These are phyloP conservation scores for Drosophila anomelani DNA, from an alignment of 2,888 invertebrate species.

Conservation along the genomic window DNA sequence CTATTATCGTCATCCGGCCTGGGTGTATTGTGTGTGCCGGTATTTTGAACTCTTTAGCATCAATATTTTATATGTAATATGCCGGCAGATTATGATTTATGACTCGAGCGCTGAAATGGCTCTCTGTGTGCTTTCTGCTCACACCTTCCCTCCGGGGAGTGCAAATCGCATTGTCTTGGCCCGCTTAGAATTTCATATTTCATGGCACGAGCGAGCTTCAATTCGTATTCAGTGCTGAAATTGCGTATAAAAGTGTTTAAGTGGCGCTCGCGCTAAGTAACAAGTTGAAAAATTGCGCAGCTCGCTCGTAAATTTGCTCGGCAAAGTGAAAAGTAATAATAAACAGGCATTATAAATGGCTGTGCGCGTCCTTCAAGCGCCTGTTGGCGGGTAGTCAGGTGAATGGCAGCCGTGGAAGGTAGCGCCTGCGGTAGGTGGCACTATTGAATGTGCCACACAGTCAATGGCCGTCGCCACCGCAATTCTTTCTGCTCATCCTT, in stretches of 20 bases:
- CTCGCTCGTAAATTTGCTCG: conserved; percentile 66
- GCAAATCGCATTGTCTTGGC: conserved; percentile 49
- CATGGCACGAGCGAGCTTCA: conserved; percentile 19
- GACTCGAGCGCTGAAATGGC: conserved; percentile 51
- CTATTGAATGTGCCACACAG: conserved; percentile 23
- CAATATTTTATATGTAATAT: conserved; percentile 80
- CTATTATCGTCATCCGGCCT: conserved; percentile 66
- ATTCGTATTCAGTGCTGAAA: conserved; percentile 33
- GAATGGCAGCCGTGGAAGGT: neutral
- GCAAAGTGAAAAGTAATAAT: conserved; percentile 68
- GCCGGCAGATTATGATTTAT: conserved; percentile 78
- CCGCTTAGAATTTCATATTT: conserved; percentile 54
- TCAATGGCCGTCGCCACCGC: conserved; percentile 35
- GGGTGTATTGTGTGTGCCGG: conserved; percentile 21
- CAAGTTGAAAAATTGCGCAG: conserved; percentile 74
- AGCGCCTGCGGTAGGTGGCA: conserved; percentile 1
- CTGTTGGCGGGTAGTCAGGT: conserved; percentile 13
- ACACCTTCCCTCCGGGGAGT: conserved; percentile 14
- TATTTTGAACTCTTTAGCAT: conserved; percentile 75
- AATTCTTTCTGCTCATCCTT: conserved; percentile 6
- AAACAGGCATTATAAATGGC: conserved; percentile 64
- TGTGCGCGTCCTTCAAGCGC: conserved; percentile 47
- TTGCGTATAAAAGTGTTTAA: conserved; percentile 65
- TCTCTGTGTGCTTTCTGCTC: conserved; percentile 1
- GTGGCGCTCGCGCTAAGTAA: conserved; percentile 71